phyloP scores from a whole-genome alignment of 2,113 vertebrate genomes.

The Gnathochromis pfefferi region DNA sequence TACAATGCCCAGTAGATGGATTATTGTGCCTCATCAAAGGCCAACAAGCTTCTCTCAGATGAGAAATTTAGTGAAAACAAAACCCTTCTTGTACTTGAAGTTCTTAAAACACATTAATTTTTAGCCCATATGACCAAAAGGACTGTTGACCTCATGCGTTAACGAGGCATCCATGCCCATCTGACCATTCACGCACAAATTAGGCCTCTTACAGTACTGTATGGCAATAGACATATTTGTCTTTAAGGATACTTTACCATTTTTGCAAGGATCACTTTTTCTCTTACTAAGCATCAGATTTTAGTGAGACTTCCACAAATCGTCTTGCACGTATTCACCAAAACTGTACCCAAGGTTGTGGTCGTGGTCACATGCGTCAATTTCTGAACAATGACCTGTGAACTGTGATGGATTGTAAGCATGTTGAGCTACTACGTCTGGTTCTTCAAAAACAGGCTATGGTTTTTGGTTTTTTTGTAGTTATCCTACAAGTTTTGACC shows the following conservation, averaged over 20 bases:
- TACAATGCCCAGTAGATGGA: neutral
- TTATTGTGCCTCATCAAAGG: neutral
- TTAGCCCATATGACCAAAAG: neutral
- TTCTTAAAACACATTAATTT: neutral
- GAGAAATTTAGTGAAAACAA: neutral
- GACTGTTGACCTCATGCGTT: neutral
- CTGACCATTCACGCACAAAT: neutral
- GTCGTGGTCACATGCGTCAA: neutral
- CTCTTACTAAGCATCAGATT: neutral
- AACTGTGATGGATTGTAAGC: neutral
- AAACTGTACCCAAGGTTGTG: neutral
- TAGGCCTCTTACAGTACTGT: neutral
- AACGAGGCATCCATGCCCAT: neutral
- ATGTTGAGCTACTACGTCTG: fast-evolving
- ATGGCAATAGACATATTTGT: neutral
- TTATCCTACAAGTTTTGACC: neutral
- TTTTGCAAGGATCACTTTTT: neutral
- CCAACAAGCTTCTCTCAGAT: neutral
- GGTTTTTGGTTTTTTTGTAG: fast-evolving
- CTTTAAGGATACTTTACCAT: neutral
- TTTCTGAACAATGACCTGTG: neutral
- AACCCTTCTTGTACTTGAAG: neutral
- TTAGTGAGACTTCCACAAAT: neutral
- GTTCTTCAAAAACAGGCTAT: neutral
- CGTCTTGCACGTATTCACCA: neutral